A percentile compares a stretch with the other conserved stretches of the same genome.
These are phyloP conservation scores for Myotis vivesi DNA, from an alignment of 2,797 vertebrate species.

Conservation along the genomic window DNA sequence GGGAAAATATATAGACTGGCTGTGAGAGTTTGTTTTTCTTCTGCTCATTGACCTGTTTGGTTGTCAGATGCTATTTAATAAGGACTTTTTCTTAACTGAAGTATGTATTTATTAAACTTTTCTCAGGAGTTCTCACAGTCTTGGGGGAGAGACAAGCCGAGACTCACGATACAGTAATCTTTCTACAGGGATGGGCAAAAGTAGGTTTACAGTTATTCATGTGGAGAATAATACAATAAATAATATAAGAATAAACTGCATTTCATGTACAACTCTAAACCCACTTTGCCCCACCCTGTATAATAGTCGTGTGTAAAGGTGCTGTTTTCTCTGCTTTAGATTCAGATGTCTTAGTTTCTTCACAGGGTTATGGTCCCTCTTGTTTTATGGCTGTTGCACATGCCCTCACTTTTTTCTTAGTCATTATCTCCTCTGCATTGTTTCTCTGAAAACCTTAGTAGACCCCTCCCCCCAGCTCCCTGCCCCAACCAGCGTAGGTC, in stretches of 20 bases:
- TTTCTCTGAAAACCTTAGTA: neutral
- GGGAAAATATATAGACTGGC: neutral
- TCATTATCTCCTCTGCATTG: neutral
- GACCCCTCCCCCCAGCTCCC: neutral
- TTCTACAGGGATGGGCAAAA: neutral
- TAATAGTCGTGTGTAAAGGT: neutral
- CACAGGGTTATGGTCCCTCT: neutral
- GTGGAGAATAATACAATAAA: neutral
- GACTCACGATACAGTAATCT: neutral
- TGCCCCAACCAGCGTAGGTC: neutral
- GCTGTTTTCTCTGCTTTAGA: neutral
- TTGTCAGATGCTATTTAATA: neutral
- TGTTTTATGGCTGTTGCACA: neutral
- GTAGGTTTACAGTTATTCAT: neutral
- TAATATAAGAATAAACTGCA: neutral
- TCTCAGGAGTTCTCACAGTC: neutral
- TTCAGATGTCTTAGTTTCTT: neutral
- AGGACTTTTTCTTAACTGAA: neutral
- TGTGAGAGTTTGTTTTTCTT: neutral
- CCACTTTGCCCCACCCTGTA: neutral
- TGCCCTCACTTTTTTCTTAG: neutral
- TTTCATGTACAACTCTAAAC: neutral
- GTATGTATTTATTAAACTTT: neutral
- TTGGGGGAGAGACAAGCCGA: neutral
- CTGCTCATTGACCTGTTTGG: neutral